A percentile compares a stretch with the other conserved stretches of the same genome.
phyloP scores from a whole-genome alignment of 2,113 vertebrate genomes.

The Benitochromis conjunctus region DNA sequence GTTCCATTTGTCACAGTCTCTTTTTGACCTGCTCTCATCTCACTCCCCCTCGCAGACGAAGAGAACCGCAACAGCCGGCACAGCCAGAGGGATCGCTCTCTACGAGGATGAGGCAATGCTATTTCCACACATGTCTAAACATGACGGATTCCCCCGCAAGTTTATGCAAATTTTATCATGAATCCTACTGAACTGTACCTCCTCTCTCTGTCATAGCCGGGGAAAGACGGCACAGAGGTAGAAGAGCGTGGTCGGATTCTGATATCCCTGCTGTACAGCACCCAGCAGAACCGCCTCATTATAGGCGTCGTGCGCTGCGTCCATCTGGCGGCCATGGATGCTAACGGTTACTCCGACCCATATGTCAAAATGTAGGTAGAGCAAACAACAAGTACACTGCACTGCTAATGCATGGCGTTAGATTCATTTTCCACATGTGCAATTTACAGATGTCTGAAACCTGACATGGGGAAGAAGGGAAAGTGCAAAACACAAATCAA shows the following conservation, averaged over 20 bases:
- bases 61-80: constrained; percentile 80
- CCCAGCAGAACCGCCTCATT: constrained; percentile 84
- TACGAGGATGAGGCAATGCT: constrained; percentile 92
- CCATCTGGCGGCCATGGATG: constrained; percentile 94
- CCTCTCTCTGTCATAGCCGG: constrained; percentile 59
- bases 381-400: background rate
- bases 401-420: background rate
- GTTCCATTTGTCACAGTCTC: background rate
- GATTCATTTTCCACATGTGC: background rate
- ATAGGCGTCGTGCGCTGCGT: constrained; percentile 93
- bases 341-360: constrained; percentile 96
- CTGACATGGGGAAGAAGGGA: constrained; percentile 97
- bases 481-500: constrained; percentile 98
- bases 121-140: constrained; percentile 31
- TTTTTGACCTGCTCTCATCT: constrained; percentile 1
- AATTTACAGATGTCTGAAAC: constrained; percentile 85
- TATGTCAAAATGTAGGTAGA: constrained; percentile 93
- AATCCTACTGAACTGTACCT: background rate
- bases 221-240: constrained; percentile 79
- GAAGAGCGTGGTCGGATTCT: constrained; percentile 93
- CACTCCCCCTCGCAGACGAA: constrained; percentile 77
- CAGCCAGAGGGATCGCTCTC: constrained; percentile 88
- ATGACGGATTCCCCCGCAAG: constrained; percentile 12
- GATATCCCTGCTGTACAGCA: constrained; percentile 95
- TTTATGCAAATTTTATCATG: background rate